Conservation (phyloP, 2,113 vertebrate genomes). For the Spilogale gracilis region DNA sequence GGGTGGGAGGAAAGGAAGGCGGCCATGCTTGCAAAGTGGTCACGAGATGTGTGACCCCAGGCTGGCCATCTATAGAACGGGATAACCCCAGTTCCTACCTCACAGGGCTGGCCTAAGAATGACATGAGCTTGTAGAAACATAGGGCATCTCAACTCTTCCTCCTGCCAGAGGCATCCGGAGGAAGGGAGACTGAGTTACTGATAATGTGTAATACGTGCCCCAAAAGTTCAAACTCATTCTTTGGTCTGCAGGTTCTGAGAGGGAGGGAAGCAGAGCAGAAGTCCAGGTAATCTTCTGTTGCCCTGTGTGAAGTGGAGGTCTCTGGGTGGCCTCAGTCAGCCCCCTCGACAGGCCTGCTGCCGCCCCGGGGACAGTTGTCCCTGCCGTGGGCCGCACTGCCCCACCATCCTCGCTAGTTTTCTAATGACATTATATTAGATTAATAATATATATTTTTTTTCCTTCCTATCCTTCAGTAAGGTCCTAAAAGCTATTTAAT, state of each 20-base stretch:
- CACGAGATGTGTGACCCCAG: background rate
- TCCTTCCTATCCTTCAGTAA: background rate
- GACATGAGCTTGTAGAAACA: background rate
- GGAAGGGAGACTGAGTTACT: background rate
- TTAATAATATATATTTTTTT: background rate
- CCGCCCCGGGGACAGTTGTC: fast-evolving
- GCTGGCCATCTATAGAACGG: background rate
- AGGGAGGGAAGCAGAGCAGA: background rate
- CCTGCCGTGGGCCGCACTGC: background rate
- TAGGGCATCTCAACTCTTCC: background rate
- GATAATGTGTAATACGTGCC: fast-evolving
- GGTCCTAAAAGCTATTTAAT: background rate
- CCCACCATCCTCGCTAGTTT: background rate
- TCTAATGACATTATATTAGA: background rate
- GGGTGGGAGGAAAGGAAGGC: background rate
- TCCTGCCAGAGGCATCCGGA: background rate
- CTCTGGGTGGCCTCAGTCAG: no score
- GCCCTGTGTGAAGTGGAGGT: background rate
- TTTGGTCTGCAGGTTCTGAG: background rate
- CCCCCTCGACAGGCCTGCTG: background rate
- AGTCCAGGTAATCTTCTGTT: background rate
- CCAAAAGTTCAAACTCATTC: background rate
- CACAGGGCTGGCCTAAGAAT: background rate
- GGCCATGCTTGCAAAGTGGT: fast-evolving
- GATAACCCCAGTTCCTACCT: background rate